Conservation (phyloP, 2,888 invertebrate species). For the Abrostola tripartita region DNA sequence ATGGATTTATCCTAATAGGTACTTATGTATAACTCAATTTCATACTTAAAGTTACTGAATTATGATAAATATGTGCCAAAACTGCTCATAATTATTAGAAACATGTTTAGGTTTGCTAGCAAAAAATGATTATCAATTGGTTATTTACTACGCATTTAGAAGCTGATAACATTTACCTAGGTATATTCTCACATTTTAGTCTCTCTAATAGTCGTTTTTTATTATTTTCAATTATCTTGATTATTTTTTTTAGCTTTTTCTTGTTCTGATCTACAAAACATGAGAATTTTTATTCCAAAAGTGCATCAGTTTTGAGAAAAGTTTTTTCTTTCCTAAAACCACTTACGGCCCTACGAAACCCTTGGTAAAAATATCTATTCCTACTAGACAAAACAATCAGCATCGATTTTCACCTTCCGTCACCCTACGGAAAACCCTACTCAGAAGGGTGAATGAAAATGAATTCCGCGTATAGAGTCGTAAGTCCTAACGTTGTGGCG, state of each 20-base stretch:
- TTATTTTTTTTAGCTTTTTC: too few relatives aligned
- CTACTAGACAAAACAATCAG: background rate
- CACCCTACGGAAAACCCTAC: constrained; percentile 1
- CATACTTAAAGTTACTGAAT: constrained; percentile 12
- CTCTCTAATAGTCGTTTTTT: too few relatives aligned
- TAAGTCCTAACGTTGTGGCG: background rate
- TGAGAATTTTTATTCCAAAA: too few relatives aligned
- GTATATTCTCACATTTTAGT: too few relatives aligned
- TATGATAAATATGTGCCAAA: constrained; percentile 3
- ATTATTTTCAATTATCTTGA: too few relatives aligned
- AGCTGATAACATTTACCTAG: too few relatives aligned
- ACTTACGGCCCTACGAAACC: too few relatives aligned
- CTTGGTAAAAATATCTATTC: background rate
- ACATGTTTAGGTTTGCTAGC: background rate
- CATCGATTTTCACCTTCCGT: constrained; percentile 2
- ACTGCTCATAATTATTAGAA: constrained; percentile 1
- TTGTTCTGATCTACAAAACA: too few relatives aligned
- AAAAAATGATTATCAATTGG: background rate
- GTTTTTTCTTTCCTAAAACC: too few relatives aligned
- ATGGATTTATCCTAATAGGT: constrained; percentile 17
- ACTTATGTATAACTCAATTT: constrained; percentile 5
- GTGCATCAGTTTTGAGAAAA: too few relatives aligned
- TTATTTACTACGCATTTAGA: background rate
- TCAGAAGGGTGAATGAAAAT: background rate
- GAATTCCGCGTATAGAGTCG: background rate